Evolutionary conservation across 2,888 invertebrate species (phyloP).

Genomic region (Tanypteryx hageni): DNA sequence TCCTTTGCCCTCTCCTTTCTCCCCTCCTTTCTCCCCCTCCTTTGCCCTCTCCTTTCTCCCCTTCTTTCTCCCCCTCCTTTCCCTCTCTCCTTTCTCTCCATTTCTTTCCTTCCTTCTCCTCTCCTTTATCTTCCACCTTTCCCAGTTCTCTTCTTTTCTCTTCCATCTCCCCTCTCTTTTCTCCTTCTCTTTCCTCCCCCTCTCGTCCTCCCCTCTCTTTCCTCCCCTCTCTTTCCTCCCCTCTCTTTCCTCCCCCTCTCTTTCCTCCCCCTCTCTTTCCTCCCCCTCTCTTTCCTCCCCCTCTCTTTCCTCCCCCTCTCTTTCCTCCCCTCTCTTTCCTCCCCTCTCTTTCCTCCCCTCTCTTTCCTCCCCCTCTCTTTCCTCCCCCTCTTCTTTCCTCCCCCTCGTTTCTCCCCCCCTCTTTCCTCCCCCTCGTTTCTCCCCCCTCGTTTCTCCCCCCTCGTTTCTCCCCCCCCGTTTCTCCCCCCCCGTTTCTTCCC

Average conservation of each 20-base stretch:
- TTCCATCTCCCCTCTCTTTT: background rate
- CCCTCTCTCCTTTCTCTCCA: background rate
- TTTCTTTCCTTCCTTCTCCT: background rate
- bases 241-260: background rate
- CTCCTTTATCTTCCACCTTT: background rate
- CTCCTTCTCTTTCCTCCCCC: background rate
- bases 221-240: too few species aligned
- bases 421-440: too few species aligned
- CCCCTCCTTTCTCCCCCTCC: background rate
- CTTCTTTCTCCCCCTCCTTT: background rate
- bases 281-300: background rate
- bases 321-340: too few species aligned
- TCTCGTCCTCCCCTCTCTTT: background rate
- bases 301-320: background rate
- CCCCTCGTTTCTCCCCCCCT: too few species aligned
- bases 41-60: background rate
- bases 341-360: background rate
- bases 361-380: background rate
- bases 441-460: too few species aligned
- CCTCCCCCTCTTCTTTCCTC: too few species aligned
- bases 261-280: background rate
- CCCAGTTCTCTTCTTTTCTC: background rate
- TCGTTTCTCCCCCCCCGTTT: too few species aligned
- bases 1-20: background rate
- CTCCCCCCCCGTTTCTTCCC: too few species aligned